phyloP scores from a whole-genome alignment of 2,888 invertebrate genomes.

The Venusia cambrica region DNA sequence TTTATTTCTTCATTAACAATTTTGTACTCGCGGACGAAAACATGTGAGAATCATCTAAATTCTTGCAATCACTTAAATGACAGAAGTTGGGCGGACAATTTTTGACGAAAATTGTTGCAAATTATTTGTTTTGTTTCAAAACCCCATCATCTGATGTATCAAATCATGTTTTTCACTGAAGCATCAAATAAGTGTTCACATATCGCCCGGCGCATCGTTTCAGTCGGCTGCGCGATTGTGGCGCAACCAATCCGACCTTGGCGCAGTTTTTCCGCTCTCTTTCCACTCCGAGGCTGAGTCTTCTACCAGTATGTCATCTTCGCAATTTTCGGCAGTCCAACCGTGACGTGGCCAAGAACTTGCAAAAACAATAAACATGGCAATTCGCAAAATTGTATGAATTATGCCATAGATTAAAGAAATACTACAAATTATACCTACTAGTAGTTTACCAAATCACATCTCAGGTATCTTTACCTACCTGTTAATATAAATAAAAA shows the following conservation, averaged over 20 bases:
- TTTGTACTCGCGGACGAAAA: too few species aligned
- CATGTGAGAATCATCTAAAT: too few species aligned
- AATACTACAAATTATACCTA: conserved; percentile 8
- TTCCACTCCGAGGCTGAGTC: conserved; percentile 61
- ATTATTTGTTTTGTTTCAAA: conserved; percentile 9
- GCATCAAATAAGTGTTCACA: conserved; percentile 37
- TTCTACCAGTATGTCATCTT: conserved; percentile 41
- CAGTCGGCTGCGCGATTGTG: conserved; percentile 61
- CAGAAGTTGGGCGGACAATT: too few species aligned
- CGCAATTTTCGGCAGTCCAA: conserved; percentile 22
- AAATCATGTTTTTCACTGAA: conserved; percentile 28
- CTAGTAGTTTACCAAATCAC: conserved; percentile 4
- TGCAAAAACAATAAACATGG: conserved; percentile 22
- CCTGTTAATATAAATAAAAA: too few species aligned
- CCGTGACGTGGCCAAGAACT: conserved; percentile 24
- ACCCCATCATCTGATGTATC: conserved; percentile 21
- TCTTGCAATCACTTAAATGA: too few species aligned
- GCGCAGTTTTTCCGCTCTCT: conserved; percentile 78
- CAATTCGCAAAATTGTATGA: conserved; percentile 12
- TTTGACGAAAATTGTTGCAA: too few species aligned
- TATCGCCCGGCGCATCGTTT: conserved; percentile 49
- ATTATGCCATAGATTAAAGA: too few species aligned
- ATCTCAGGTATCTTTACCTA: too few species aligned
- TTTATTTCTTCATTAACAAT: conserved; percentile 11
- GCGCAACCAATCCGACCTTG: conserved; percentile 71